Evolutionary conservation across 2,797 vertebrate species (phyloP), one percentile per base, ranked within the genome.

Genomic region (Pogoniulus pusillus): DNA sequence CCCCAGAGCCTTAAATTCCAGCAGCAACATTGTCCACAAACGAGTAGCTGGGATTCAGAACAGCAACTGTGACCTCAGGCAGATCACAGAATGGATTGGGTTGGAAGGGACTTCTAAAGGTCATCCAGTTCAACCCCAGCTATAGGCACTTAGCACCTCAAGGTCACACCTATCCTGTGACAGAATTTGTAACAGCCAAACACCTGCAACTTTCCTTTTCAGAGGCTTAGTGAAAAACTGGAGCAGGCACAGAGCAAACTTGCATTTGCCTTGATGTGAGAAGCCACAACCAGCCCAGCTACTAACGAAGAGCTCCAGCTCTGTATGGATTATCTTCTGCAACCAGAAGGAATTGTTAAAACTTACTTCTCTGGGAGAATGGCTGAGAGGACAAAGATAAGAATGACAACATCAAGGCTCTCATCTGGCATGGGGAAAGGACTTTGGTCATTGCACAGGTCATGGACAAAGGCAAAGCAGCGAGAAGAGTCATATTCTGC

Each of bases 331-430:
- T 55, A 73, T 53, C 72, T 89, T 54, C 57, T 69, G 54, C 37
- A 82, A 60, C 35, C 58, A 90, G 51, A 82, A 80, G 32, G 34
- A 89, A 87, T 82, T 63, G 59, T 47, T 72, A 64, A 45, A 82
- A 96, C 98, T 95, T 97, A 99, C 99, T 98, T 99, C 93, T 98
- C 96, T 29, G 99, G 99, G 96, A 98, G 98, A 95, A 99, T 91
- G 3, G 99, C 98, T 20, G 99, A 99, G 62, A 99, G 98, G 79
- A 99, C 99, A 94, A 99, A 99, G 96, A 99, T 99, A 78, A 99
- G 98, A 91, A 99, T 98, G 39, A 99, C 97, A 91, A 99, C 93
- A 37, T 99, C 98, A 57, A 99, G 98, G 92, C 97, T 98, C 91
- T 96, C 96, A 2, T 97, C 94, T 7, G 98, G 98, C 93, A 99